Evolutionary conservation across 2,113 vertebrate genomes (phyloP).

Genomic region (Oxyura jamaicensis): DNA sequence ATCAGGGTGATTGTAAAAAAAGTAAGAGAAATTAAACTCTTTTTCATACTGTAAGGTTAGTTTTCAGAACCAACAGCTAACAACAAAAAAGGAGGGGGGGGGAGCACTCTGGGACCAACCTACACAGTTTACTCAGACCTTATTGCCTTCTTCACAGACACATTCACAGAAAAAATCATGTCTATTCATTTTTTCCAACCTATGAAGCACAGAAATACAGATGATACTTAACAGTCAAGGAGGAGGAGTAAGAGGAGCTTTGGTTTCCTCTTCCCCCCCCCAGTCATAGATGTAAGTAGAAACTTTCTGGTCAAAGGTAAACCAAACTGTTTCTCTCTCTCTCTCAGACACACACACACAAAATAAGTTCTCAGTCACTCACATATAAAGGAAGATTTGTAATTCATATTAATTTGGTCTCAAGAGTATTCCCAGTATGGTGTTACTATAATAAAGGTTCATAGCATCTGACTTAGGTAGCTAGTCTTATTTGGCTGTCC

Average conservation of each 20-base stretch:
- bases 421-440: neutral
- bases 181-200: neutral
- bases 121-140: neutral
- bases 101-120: neutral
- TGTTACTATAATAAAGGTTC: neutral
- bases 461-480: neutral
- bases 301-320: neutral
- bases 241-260: neutral
- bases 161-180: too few relatives aligned
- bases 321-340: neutral
- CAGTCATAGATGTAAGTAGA: neutral
- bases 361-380: neutral
- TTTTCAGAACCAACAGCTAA: neutral
- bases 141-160: neutral
- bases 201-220: neutral
- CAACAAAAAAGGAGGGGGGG: neutral
- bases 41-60: neutral
- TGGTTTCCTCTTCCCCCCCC: neutral
- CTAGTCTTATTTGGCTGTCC: neutral
- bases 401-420: neutral
- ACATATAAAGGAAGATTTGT: neutral
- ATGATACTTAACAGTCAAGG: rapidly evolving
- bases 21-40: neutral
- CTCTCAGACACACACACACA: neutral
- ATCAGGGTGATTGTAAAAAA: neutral